Conservation (phyloP, 2,797 vertebrate species). For the Oryzias sinensis region DNA sequence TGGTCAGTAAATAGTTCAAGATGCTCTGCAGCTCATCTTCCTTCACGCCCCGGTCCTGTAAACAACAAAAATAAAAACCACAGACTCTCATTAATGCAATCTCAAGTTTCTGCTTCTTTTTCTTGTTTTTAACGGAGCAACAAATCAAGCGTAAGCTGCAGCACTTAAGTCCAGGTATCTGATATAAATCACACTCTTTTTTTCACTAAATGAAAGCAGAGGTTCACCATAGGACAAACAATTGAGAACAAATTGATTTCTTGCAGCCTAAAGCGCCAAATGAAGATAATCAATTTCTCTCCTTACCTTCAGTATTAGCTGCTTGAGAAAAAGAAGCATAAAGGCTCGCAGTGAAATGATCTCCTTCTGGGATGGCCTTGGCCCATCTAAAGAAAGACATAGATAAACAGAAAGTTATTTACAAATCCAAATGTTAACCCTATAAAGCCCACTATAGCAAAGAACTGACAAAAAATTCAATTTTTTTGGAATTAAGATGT, state of each 20-base stretch:
- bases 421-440: slow-evolving; percentile 34
- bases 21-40: slow-evolving; percentile 99
- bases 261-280: slow-evolving; percentile 17
- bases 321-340: slow-evolving; percentile 99
- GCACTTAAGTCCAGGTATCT: slow-evolving; percentile 22
- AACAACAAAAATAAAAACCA: slow-evolving; percentile 10
- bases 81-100: slow-evolving; percentile 1
- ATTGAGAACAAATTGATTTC: slow-evolving; percentile 31
- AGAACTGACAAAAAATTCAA: too few species aligned
- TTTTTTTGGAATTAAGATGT: too few species aligned
- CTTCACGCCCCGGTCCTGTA: slow-evolving; percentile 95
- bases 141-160: slow-evolving; percentile 28
- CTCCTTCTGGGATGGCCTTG: slow-evolving; percentile 96
- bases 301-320: slow-evolving; percentile 95
- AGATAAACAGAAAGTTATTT: slow-evolving; percentile 22
- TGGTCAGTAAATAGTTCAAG: slow-evolving; percentile 95
- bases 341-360: slow-evolving; percentile 96
- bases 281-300: slow-evolving; percentile 30
- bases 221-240: slow-evolving; percentile 31
- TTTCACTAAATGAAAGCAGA: slow-evolving; percentile 36
- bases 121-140: slow-evolving; percentile 29
- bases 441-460: too few species aligned
- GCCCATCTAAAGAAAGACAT: slow-evolving; percentile 85
- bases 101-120: neutral
- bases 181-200: slow-evolving; percentile 53